phyloP scores from a whole-genome alignment of 2,113 vertebrate genomes.

The Bombycilla garrulus region DNA sequence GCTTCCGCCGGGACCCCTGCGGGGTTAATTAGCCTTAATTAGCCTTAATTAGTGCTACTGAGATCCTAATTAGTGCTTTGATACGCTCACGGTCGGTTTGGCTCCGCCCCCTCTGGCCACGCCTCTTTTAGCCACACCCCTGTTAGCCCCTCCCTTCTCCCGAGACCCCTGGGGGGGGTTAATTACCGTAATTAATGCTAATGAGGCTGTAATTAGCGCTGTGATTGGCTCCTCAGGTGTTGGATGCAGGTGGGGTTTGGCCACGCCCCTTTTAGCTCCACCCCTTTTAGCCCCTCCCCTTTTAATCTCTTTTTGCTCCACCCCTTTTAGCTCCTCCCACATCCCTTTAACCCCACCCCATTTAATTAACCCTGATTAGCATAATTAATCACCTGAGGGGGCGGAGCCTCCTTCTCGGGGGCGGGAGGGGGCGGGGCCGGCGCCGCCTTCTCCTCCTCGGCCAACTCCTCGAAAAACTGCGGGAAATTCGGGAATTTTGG shows the following conservation, averaged over 20 bases:
- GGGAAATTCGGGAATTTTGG: background rate
- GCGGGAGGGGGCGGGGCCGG: background rate
- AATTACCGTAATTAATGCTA: too few relatives aligned
- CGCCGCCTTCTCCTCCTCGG: slow-evolving; percentile 69
- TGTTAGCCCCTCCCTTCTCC: too few relatives aligned
- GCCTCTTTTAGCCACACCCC: too few relatives aligned
- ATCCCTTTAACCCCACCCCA: background rate
- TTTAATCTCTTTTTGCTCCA: too few relatives aligned
- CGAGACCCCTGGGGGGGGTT: too few relatives aligned
- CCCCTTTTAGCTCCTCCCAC: background rate
- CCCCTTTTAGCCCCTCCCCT: too few relatives aligned
- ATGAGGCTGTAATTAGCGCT: too few relatives aligned
- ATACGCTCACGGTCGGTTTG: too few relatives aligned
- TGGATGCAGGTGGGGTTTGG: too few relatives aligned
- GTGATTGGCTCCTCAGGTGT: too few relatives aligned
- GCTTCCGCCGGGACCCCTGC: background rate
- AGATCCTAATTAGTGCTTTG: too few relatives aligned
- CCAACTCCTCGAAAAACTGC: slow-evolving; percentile 87
- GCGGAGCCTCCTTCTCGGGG: background rate
- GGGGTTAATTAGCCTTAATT: background rate
- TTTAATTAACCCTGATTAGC: background rate
- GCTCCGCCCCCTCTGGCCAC: background rate
- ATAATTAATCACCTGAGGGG: background rate
- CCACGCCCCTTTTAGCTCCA: too few relatives aligned
- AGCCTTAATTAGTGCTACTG: background rate